These are phyloP conservation scores for Drosophila paucipuncta DNA, from an alignment of 2,888 invertebrate genomes.

Conservation along the genomic window DNA sequence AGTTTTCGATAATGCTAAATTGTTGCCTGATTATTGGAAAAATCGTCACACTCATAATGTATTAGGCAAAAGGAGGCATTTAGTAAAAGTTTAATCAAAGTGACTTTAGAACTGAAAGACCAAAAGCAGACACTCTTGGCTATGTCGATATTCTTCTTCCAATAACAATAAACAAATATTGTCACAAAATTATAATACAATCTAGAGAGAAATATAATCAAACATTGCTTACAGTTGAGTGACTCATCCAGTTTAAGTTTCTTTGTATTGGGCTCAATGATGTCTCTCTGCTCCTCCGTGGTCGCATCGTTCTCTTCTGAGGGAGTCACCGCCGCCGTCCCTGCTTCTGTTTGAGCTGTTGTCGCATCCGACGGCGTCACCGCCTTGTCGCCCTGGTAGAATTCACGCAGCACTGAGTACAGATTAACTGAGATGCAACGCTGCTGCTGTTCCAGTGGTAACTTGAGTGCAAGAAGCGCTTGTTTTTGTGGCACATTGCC, in stretches of 20 bases:
- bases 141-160: no score
- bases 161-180: neutral
- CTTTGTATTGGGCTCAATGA: conserved; percentile 63
- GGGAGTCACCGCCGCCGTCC: neutral
- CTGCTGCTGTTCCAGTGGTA: conserved; percentile 89
- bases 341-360: neutral
- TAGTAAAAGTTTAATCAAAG: no score
- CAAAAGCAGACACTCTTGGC: no score
- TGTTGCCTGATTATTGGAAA: no score
- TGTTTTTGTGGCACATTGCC: conserved; percentile 93
- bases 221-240: conserved; percentile 17
- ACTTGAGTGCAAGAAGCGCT: conserved; percentile 92
- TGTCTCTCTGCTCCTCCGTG: conserved; percentile 46
- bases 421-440: conserved; percentile 91
- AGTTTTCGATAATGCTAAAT: no score
- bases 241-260: conserved; percentile 63
- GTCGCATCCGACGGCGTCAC: neutral
- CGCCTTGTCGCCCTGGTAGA: conserved; percentile 87
- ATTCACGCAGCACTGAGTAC: conserved; percentile 90
- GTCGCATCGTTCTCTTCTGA: conserved; percentile 22
- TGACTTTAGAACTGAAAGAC: no score
- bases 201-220: neutral
- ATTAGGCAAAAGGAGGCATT: neutral
- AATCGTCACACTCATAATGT: neutral
- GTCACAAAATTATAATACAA: neutral